A percentile compares a stretch with the other conserved stretches of the same genome.
Evolutionary conservation across 1,140 invertebrate genomes (phyloP).

Genomic region (Drosophila micromelanica): DNA sequence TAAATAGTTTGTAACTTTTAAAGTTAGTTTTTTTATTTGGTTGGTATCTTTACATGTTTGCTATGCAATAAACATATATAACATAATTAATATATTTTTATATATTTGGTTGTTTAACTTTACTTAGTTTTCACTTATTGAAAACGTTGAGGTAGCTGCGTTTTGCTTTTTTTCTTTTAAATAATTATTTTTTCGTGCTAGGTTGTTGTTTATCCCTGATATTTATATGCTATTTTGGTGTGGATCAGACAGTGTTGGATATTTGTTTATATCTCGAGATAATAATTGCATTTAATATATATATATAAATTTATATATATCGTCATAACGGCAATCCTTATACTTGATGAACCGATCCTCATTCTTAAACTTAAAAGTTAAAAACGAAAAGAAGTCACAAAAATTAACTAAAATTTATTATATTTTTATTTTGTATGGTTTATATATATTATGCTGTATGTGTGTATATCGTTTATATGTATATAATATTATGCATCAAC

Average conservation of each 20-base stretch:
- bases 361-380: conserved; percentile 20
- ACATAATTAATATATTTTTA: conserved; percentile 46
- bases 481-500: conserved; percentile 62
- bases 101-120: conserved; percentile 52
- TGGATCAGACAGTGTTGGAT: conserved; percentile 24
- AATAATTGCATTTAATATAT: conserved; percentile 12
- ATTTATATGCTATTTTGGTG: conserved; percentile 43
- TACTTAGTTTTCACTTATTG: conserved; percentile 38
- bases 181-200: conserved; percentile 16
- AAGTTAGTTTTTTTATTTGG: conserved; percentile 64
- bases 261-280: conserved; percentile 23
- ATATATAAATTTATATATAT: neutral
- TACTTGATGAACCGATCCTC: conserved; percentile 23
- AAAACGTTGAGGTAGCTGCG: conserved; percentile 70
- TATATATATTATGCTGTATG: conserved; percentile 62
- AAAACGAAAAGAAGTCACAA: conserved; percentile 32
- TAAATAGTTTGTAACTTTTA: conserved; percentile 73
- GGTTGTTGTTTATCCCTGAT: conserved; percentile 58
- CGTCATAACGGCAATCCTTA: conserved; percentile 20
- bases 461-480: conserved; percentile 56
- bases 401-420: conserved; percentile 58
- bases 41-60: conserved; percentile 62
- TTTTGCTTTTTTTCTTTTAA: conserved; percentile 34
- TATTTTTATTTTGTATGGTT: conserved; percentile 50
- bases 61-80: conserved; percentile 75